Percentiles rank a stretch among this genome's conserved stretches.
Evolutionary conservation across 2,797 vertebrate genomes (phyloP).

Genomic region (Gobio occitaniae): DNA sequence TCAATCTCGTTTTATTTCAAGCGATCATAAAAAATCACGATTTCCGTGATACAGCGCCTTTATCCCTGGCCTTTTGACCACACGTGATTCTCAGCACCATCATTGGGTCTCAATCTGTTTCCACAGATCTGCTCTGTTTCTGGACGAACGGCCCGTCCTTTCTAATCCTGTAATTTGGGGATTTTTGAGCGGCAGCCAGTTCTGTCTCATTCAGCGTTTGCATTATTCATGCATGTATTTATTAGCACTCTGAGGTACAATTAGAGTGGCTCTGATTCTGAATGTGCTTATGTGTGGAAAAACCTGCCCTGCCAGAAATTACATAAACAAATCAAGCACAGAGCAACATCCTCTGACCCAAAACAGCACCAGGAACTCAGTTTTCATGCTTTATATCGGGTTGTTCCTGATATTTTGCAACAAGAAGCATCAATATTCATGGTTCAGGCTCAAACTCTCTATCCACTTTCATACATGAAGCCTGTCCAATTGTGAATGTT

Average conservation of each 20-base stretch:
- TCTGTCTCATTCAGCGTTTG: slow-evolving; percentile 75
- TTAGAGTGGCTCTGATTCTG: slow-evolving; percentile 81
- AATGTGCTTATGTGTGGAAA: slow-evolving; percentile 71
- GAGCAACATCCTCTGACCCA: background rate
- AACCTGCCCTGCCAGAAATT: slow-evolving; percentile 55
- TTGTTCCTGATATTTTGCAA: background rate
- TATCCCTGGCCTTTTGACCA: background rate
- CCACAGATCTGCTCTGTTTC: slow-evolving; percentile 7
- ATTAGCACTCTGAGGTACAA: slow-evolving; percentile 83
- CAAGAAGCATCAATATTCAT: background rate
- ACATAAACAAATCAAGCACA: slow-evolving; percentile 12
- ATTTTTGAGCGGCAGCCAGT: slow-evolving; percentile 75
- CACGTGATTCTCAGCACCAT: background rate
- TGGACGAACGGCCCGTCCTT: slow-evolving; percentile 59
- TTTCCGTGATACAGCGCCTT: background rate
- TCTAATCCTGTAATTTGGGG: slow-evolving; percentile 72
- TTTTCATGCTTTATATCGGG: background rate
- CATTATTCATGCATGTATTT: slow-evolving; percentile 83
- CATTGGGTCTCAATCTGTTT: slow-evolving; percentile 14
- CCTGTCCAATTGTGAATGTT: background rate
- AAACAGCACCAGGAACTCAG: background rate
- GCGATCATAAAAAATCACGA: background rate
- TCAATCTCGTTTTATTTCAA: background rate
- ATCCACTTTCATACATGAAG: background rate
- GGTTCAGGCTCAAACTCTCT: background rate